Base-by-base conservation (phyloP, 2,888 invertebrate species). In the Rhagium mordax region DNA sequence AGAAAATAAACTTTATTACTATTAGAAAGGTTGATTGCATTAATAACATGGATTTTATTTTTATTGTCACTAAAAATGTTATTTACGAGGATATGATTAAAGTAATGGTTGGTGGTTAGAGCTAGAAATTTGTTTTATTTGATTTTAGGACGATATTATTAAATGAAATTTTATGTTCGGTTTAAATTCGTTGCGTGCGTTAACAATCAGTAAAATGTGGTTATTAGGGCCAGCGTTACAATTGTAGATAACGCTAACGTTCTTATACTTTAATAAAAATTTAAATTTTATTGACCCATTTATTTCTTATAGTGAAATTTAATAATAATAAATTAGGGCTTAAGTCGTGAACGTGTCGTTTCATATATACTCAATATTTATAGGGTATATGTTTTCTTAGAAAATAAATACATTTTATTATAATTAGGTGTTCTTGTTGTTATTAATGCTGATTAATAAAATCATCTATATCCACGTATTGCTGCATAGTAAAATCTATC, bases 1-100 rank as follows among this genome's bases (percentile, higher is more conserved):
- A 13, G 47, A 15, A 61, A 21, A 47, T 61, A 61, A 61, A 61
- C 2, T 21, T 21, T 47, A 16, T 20, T 61, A 51, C 51, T 51
- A 5, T 61, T 61, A 61, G 61, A 48, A 21, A 6, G 29, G 1
- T 20, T 20, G 47, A 61, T 61, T 61, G 27, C 41, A 48, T 29
- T 48, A 21, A 48, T 20, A 48, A 47, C 47, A 47, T 41, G 61
- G 47, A 61, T 51, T 61, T 61, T 61, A 61, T 61, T 61, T 61
- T 61, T 48, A 48, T 61, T 20, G 13, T 51, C 18, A 51, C 16
- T 51, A 18, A 20, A 4, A 51, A 20, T 51, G 18, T n/a, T n/a
- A 51, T 51, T 18, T 13, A 51, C 20, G 20, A 51, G 51, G 2
- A 10, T 51, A 51, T 51, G 20, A 51, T 51, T 51, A 20, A 18